phyloP scores from a whole-genome alignment of 2,113 vertebrate species.

The Micronycteris hirsuta region DNA sequence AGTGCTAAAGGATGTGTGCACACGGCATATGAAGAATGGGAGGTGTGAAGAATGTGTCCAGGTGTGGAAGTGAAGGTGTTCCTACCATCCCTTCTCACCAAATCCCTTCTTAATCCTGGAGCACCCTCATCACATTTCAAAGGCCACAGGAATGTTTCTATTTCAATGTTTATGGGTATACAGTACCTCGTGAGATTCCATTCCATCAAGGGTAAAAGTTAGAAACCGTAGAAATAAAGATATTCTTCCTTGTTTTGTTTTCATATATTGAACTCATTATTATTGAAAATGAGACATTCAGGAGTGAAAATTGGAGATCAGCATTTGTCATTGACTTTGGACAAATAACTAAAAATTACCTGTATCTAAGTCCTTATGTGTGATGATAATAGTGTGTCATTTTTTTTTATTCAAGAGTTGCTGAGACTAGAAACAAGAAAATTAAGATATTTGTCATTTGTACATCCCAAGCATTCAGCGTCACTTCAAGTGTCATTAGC shows the following conservation, averaged over 20 bases:
- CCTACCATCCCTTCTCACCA: not conserved
- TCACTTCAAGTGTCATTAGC: not conserved
- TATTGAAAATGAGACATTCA: not conserved
- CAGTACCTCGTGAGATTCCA: not conserved
- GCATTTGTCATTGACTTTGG: not conserved
- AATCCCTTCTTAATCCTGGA: not conserved
- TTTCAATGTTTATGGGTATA: not conserved
- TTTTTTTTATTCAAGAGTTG: not conserved
- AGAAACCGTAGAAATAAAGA: not conserved
- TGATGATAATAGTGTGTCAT: not conserved
- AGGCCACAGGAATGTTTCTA: not conserved
- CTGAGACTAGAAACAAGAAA: not conserved
- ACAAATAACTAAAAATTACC: not conserved
- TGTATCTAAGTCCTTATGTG: not conserved
- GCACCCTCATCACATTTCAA: not conserved
- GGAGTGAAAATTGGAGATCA: not conserved
- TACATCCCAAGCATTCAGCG: not conserved
- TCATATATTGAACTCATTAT: not conserved
- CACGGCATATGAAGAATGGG: not conserved
- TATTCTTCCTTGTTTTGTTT: not conserved
- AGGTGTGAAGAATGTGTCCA: not conserved
- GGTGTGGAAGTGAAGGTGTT: not conserved
- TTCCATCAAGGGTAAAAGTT: not conserved
- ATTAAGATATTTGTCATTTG: not conserved
- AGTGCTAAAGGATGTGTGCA: not conserved